These are phyloP conservation scores for Siniperca scherzeri DNA, from an alignment of 2,797 vertebrate genomes.

Conservation along the genomic window DNA sequence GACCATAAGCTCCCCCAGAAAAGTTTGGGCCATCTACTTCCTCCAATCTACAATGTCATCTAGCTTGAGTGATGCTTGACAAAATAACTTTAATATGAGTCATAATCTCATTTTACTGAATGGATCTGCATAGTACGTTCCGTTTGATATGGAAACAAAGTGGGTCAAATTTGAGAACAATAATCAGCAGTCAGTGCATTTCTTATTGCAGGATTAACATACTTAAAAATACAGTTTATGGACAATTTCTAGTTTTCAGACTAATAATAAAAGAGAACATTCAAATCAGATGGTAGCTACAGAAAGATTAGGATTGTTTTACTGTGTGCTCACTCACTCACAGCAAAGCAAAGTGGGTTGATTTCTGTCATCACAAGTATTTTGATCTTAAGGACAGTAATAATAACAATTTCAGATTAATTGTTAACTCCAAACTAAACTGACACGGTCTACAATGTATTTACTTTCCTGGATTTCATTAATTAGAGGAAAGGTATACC, in stretches of 20 bases:
- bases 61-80: constrained; percentile 28
- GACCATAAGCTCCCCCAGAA: constrained; percentile 41
- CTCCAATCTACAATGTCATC: constrained; percentile 43
- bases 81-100: constrained; percentile 18
- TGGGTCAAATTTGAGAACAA: background rate
- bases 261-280: constrained; percentile 3
- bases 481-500: background rate
- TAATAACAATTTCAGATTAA: constrained; percentile 3
- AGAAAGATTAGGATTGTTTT: constrained; percentile 17
- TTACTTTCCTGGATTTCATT: background rate
- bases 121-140: background rate
- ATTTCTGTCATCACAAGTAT: background rate
- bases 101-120: constrained; percentile 20
- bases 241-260: background rate
- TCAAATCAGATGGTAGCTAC: background rate
- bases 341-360: constrained; percentile 7
- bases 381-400: background rate
- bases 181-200: constrained; percentile 8
- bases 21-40: constrained; percentile 30
- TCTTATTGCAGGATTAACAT: background rate
- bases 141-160: background rate
- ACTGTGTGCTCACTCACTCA: background rate
- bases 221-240: background rate
- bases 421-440: background rate
- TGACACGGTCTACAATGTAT: background rate